Conservation (phyloP, 2,888 invertebrate species). For the Chrysolina oricalcia region DNA sequence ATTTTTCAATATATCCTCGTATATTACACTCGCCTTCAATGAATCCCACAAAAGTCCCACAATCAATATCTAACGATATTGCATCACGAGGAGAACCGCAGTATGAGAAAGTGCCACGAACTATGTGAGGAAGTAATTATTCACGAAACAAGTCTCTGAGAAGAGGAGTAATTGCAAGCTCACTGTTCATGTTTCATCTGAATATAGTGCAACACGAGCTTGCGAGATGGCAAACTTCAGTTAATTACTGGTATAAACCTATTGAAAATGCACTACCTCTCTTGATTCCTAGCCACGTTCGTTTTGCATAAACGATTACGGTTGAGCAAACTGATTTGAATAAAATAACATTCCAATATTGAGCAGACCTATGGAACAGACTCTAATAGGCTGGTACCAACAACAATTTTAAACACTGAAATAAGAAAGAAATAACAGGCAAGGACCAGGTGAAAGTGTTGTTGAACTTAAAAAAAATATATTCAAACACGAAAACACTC, state of each 20-base stretch:
- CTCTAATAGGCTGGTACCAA: no score
- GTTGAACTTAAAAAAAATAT: no score
- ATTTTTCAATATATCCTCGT: no score
- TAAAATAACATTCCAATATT: neutral
- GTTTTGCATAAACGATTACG: neutral
- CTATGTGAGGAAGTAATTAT: slow-evolving; percentile 46
- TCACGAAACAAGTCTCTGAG: slow-evolving; percentile 44
- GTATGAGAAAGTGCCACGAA: slow-evolving; percentile 32
- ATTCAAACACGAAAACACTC: no score
- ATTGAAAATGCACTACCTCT: neutral
- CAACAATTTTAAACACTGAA: no score
- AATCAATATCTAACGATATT: neutral
- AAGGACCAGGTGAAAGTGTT: no score
- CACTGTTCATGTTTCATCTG: slow-evolving; percentile 52
- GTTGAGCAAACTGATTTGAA: neutral
- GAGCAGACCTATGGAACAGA: no score
- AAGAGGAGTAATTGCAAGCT: slow-evolving; percentile 46
- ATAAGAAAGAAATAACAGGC: no score
- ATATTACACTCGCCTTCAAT: no score
- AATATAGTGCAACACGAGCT: slow-evolving; percentile 44
- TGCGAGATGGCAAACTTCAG: slow-evolving; percentile 41
- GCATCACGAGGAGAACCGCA: neutral
- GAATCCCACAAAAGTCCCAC: no score
- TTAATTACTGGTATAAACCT: slow-evolving; percentile 40
- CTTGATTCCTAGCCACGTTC: neutral